Conservation (phyloP, 2,888 invertebrate species). For the Anagyrus pseudococci region DNA sequence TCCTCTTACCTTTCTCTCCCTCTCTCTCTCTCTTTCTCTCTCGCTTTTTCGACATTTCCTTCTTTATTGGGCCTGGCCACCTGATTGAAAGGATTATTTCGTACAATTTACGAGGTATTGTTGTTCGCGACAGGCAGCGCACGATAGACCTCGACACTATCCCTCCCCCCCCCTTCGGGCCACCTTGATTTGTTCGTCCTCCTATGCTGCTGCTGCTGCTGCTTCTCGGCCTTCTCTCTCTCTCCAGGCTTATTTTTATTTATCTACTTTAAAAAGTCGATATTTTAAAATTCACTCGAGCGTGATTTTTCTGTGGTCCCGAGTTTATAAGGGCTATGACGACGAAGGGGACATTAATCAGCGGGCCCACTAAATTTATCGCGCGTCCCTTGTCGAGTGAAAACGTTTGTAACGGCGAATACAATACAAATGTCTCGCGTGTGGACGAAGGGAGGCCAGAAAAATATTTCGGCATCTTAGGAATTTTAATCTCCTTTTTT, state of each 20-base stretch:
- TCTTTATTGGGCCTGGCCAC: constrained; percentile 40
- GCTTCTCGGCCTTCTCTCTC: not conserved
- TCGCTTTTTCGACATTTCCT: constrained; percentile 1
- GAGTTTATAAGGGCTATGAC: constrained; percentile 1
- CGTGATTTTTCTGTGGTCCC: constrained; percentile 4
- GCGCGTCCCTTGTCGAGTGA: not conserved
- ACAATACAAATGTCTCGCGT: not conserved
- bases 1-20: constrained; percentile 11
- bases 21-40: constrained; percentile 21
- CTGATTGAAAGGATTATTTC: constrained; percentile 36
- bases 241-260: constrained; percentile 15
- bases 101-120: constrained; percentile 32
- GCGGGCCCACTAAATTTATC: constrained; percentile 21
- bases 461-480: not conserved
- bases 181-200: no score
- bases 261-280: constrained; percentile 17
- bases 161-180: no score
- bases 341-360: constrained; percentile 21
- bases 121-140: constrained; percentile 19
- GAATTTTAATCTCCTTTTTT: constrained; percentile 10
- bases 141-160: no score
- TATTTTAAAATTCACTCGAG: constrained; percentile 11
- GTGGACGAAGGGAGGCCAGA: not conserved
- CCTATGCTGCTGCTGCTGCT: no score
- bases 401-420: constrained; percentile 6